Evolutionary conservation across 2,888 invertebrate species (phyloP).

Genomic region (Octodonta nipae): DNA sequence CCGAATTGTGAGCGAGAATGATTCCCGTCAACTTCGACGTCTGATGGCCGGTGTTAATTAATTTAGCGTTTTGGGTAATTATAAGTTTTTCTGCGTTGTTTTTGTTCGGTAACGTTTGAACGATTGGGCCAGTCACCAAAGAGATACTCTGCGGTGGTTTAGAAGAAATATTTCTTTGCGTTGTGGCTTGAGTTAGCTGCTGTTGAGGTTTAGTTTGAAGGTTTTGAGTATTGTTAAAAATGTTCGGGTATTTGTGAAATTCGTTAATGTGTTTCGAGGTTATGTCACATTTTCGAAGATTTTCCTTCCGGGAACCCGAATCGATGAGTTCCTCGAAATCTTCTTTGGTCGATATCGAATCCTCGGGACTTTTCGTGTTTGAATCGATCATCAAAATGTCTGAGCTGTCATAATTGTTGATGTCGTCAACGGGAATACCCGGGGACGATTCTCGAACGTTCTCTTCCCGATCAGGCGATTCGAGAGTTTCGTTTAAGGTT

Average conservation of each 20-base stretch:
- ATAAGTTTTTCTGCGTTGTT: constrained; percentile 22
- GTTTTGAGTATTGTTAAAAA: constrained; percentile 15
- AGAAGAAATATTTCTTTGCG: constrained; percentile 11
- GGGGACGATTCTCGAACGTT: constrained; percentile 34
- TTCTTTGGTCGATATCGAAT: constrained; percentile 50
- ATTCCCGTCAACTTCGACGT: constrained; percentile 26
- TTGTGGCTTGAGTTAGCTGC: too few species aligned
- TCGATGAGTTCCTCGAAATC: constrained; percentile 55
- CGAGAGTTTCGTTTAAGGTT: constrained; percentile 37
- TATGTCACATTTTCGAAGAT: constrained; percentile 27
- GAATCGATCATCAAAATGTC: constrained; percentile 52
- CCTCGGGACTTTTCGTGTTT: constrained; percentile 46
- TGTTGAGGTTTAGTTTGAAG: too few species aligned
- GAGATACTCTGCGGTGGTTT: constrained; percentile 23
- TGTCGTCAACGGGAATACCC: constrained; percentile 34
- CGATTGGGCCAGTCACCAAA: constrained; percentile 21
- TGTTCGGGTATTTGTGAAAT: constrained; percentile 30
- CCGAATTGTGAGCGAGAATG: constrained; percentile 26
- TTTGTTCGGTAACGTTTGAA: constrained; percentile 13
- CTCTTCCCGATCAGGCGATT: constrained; percentile 43
- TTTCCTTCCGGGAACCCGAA: constrained; percentile 45
- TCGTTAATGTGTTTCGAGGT: constrained; percentile 29
- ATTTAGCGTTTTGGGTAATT: constrained; percentile 25
- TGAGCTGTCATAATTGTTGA: constrained; percentile 39
- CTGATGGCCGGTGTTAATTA: constrained; percentile 19